A percentile compares a stretch with the other conserved stretches of the same genome.
Evolutionary conservation across 2,797 vertebrate genomes (phyloP).

Genomic region (Enoplosus armatus): DNA sequence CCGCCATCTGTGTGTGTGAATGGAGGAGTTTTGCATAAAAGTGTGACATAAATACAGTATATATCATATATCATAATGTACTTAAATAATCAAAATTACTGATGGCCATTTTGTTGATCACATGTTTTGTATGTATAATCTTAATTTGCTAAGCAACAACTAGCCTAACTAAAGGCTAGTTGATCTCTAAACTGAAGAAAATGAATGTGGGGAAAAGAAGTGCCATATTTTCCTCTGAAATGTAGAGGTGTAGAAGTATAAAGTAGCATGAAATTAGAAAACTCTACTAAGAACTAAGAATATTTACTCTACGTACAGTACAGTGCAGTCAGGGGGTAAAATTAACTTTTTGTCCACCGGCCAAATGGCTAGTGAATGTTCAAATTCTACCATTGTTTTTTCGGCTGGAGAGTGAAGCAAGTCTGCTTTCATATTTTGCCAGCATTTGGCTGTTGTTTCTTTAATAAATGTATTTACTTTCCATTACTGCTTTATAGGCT

Average conservation of each 20-base stretch:
- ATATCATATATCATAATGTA: not conserved
- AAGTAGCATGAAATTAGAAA: not conserved
- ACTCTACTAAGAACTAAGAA: too few species aligned
- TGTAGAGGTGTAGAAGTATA: not conserved
- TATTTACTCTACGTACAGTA: not conserved
- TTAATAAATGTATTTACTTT: not conserved
- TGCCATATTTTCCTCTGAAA: not conserved
- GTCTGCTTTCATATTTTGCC: too few species aligned
- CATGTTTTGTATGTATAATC: not conserved
- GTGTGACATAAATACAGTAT: not conserved
- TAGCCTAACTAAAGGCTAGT: too few species aligned
- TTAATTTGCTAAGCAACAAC: not conserved
- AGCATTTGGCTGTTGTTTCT: too few species aligned
- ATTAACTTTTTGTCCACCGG: too few species aligned
- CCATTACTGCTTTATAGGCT: not conserved
- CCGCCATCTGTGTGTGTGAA: not conserved
- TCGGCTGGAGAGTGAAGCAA: too few species aligned
- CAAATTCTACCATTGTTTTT: too few species aligned
- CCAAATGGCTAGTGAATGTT: too few species aligned
- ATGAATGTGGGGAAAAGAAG: not conserved
- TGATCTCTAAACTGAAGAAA: too few species aligned
- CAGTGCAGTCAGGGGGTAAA: too few species aligned
- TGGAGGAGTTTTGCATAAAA: not conserved
- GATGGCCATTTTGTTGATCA: not conserved
- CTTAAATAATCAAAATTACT: not conserved